These are phyloP conservation scores for Monomorium pharaonis DNA, from an alignment of 1,140 invertebrate genomes.

Conservation along the genomic window DNA sequence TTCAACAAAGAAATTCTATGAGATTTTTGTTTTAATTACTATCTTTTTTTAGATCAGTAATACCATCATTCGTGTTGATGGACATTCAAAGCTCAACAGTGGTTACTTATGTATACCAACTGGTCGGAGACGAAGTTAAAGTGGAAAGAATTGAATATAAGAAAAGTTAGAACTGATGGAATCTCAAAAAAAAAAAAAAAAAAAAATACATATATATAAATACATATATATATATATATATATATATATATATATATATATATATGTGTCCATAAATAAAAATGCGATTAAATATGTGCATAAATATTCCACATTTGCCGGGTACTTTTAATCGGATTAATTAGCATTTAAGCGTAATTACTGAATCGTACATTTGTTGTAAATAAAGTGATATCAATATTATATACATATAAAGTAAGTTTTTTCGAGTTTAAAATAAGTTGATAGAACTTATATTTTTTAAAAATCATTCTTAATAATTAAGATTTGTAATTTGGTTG, in stretches of 20 bases:
- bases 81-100: conserved; percentile 99
- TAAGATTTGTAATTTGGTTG: too few relatives aligned
- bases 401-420: conserved; percentile 6
- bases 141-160: conserved; percentile 99
- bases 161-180: conserved; percentile 88
- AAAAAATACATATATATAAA: too few relatives aligned
- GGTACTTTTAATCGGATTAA: conserved; percentile 23
- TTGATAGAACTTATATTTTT: too few relatives aligned
- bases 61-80: conserved; percentile 99
- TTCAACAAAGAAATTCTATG: background rate
- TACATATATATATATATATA: too few relatives aligned
- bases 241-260: too few relatives aligned
- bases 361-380: conserved; percentile 48
- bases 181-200: too few relatives aligned
- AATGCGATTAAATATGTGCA: background rate
- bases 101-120: conserved; percentile 99
- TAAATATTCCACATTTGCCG: background rate
- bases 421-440: conserved; percentile 10
- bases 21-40: background rate
- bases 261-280: background rate
- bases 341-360: conserved; percentile 53
- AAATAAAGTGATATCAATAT: conserved; percentile 66
- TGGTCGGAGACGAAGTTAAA: conserved; percentile 99
- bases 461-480: too few relatives aligned
- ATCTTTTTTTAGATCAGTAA: conserved; percentile 90